A percentile compares a stretch with the other conserved stretches of the same genome.
Evolutionary conservation across 2,888 invertebrate genomes (phyloP).

Genomic region (Fragum fragum): DNA sequence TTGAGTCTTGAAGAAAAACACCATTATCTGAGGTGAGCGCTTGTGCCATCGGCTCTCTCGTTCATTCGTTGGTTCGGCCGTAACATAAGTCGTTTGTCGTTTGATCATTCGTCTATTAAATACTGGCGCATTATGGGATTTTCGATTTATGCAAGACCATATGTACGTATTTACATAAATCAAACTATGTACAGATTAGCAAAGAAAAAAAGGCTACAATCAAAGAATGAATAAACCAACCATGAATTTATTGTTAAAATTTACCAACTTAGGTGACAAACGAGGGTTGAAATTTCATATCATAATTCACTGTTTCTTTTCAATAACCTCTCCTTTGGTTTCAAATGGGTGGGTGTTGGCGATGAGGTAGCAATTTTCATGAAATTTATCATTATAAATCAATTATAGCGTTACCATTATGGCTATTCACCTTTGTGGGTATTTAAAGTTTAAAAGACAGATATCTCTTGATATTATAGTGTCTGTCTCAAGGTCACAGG

Average conservation of each 20-base stretch:
- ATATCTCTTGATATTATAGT: neutral
- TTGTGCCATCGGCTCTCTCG: too few relatives aligned
- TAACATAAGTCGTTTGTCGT: too few relatives aligned
- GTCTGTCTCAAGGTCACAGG: neutral
- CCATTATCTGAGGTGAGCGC: too few relatives aligned
- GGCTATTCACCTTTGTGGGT: neutral
- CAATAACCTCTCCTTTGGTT: neutral
- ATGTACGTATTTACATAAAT: too few relatives aligned
- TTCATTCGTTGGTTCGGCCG: too few relatives aligned
- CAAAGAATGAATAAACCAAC: too few relatives aligned
- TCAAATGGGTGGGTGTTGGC: neutral
- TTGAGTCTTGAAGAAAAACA: too few relatives aligned
- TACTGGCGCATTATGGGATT: too few relatives aligned
- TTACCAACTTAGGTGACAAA: neutral
- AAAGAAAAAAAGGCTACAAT: too few relatives aligned
- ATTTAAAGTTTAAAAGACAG: slow-evolving; percentile 2
- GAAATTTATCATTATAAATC: slow-evolving; percentile 6
- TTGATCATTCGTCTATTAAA: too few relatives aligned
- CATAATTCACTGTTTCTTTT: neutral
- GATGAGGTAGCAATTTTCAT: neutral
- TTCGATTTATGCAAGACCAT: too few relatives aligned
- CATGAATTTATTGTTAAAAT: neutral
- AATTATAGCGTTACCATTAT: neutral
- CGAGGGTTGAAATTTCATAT: slow-evolving; percentile 2
- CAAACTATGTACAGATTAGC: too few relatives aligned